Evolutionary conservation across 30 jellyfish, hydroid and myxozoan species (phyloP).

Genomic region (Hydractinia echinata): DNA sequence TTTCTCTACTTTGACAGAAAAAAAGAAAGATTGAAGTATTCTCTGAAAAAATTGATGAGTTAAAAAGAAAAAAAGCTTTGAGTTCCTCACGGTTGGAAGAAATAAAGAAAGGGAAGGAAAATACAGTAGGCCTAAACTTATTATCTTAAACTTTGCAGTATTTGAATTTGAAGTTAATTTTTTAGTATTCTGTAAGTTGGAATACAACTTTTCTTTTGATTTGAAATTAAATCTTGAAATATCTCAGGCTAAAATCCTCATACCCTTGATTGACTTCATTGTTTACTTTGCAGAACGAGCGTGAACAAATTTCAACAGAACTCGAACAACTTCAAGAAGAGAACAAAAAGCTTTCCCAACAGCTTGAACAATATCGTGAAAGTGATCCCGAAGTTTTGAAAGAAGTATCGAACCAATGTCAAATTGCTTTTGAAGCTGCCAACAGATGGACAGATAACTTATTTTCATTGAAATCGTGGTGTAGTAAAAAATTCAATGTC

Average conservation of each 20-base stretch:
- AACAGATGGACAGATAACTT: constrained; percentile 98
- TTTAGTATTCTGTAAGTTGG: too few relatives aligned
- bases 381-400: constrained; percentile 94
- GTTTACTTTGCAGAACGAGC: constrained; percentile 46
- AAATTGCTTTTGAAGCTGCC: constrained; percentile 77
- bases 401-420: constrained; percentile 49
- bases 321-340: constrained; percentile 43
- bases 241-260: too few relatives aligned
- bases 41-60: constrained; percentile 50
- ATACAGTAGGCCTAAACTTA: constrained; percentile 43
- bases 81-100: constrained; percentile 47
- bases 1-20: constrained; percentile 34
- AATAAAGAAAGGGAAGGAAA: constrained; percentile 84
- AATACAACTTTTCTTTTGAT: too few relatives aligned
- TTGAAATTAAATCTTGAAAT: too few relatives aligned
- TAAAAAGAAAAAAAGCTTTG: constrained; percentile 29
- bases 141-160: background rate
- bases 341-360: constrained; percentile 26
- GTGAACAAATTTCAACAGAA: constrained; percentile 42
- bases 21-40: constrained; percentile 56
- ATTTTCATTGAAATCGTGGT: constrained; percentile 80
- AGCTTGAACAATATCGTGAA: constrained; percentile 65
- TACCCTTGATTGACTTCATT: too few relatives aligned
- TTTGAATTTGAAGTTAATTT: too few relatives aligned
- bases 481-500: constrained; percentile 73